Conservation (phyloP, 2,888 invertebrate genomes). For the Himalopsyche kuldschensis region DNA sequence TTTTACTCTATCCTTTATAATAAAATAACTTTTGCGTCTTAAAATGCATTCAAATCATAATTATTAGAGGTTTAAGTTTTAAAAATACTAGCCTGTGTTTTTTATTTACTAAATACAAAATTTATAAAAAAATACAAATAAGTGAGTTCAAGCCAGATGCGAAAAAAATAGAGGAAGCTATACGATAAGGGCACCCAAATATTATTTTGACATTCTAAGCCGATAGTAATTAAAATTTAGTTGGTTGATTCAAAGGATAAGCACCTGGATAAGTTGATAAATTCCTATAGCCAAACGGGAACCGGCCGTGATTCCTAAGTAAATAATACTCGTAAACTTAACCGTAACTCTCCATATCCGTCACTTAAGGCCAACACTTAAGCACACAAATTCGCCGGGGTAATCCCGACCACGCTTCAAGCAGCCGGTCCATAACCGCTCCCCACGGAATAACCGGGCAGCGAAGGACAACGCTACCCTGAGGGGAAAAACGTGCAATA, state of each 20-base stretch:
- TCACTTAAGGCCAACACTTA: conserved; percentile 28
- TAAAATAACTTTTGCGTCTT: too few species aligned
- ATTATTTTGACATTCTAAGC: too few species aligned
- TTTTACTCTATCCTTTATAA: too few species aligned
- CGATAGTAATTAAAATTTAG: too few species aligned
- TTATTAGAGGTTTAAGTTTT: too few species aligned
- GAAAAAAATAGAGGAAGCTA: too few species aligned
- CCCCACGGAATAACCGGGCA: background rate
- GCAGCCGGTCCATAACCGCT: background rate
- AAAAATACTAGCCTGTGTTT: too few species aligned
- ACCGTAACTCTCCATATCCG: conserved; percentile 22
- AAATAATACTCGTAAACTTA: background rate
- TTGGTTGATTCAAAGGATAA: background rate
- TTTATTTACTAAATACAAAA: too few species aligned
- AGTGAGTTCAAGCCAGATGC: too few species aligned
- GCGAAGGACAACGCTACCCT: background rate
- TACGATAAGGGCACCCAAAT: too few species aligned
- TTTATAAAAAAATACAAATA: too few species aligned
- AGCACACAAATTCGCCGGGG: conserved; percentile 25
- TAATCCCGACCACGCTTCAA: conserved; percentile 6
- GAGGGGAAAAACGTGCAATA: background rate
- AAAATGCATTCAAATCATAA: too few species aligned
- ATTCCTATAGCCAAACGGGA: background rate
- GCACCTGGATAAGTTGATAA: background rate
- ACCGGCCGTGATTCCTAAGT: background rate